phyloP scores from a whole-genome alignment of 2,113 vertebrate species.

The Sprattus sprattus region DNA sequence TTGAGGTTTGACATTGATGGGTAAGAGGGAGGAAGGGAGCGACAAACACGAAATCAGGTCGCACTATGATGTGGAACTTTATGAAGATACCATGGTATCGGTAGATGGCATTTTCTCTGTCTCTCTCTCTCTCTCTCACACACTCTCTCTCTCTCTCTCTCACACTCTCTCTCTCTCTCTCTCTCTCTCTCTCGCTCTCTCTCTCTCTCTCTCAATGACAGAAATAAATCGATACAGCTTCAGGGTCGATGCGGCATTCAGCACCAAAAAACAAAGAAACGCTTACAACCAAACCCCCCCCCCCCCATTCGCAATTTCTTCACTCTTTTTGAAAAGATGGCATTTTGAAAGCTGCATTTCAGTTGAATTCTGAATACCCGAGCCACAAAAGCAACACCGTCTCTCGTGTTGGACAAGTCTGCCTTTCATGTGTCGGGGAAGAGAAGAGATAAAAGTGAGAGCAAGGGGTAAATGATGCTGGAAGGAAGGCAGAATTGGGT shows the following conservation, averaged over 20 bases:
- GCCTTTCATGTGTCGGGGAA: neutral
- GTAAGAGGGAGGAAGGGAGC: neutral
- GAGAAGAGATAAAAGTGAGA: conserved; percentile 5
- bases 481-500: neutral
- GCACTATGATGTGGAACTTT: no score
- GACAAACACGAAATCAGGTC: no score
- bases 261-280: neutral
- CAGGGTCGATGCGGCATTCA: neutral
- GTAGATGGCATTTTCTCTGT: neutral
- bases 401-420: neutral
- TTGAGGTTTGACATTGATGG: neutral
- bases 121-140: no score
- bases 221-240: neutral
- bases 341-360: neutral
- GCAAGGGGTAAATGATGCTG: neutral
- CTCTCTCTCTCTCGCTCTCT: no score
- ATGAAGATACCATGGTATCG: no score
- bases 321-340: neutral
- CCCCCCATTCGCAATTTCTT: neutral
- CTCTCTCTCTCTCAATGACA: no score
- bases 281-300: neutral
- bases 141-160: no score
- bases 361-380: neutral
- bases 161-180: no score
- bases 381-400: neutral